Conservation (phyloP, 1,140 invertebrate genomes). For the Chlorops oryzae region DNA sequence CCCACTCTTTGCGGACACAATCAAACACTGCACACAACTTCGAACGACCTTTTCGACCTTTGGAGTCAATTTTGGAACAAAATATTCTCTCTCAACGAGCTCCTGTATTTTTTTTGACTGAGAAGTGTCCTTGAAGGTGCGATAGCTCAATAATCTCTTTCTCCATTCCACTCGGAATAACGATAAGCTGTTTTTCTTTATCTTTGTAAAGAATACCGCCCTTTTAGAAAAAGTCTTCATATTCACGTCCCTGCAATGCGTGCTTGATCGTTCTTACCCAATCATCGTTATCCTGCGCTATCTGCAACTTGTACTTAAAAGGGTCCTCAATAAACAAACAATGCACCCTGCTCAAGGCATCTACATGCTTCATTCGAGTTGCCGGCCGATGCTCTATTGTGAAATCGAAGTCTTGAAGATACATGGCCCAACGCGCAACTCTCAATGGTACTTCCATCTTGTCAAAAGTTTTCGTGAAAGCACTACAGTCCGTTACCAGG, state of each 20-base stretch:
- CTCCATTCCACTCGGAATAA: constrained; percentile 3
- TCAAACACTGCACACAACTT: constrained; percentile 35
- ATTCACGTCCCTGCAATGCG: background rate
- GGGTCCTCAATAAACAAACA: constrained; percentile 4
- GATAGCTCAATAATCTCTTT: background rate
- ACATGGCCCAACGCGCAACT: constrained; percentile 14
- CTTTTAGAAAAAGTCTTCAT: background rate
- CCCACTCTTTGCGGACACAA: constrained; percentile 29
- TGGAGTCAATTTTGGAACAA: constrained; percentile 31
- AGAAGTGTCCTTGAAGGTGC: constrained; percentile 39
- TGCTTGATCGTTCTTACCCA: background rate
- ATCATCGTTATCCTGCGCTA: constrained; percentile 1
- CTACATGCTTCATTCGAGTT: constrained; percentile 34
- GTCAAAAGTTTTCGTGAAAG: constrained; percentile 28
- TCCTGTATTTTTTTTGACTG: constrained; percentile 39
- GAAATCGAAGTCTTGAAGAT: constrained; percentile 21
- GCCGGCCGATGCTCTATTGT: constrained; percentile 18
- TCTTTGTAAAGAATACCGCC: constrained; percentile 4
- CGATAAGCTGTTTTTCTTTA: background rate
- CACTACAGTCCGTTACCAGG: constrained; percentile 30
- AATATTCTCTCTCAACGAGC: constrained; percentile 40
- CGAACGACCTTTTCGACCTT: constrained; percentile 33
- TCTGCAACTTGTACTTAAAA: background rate
- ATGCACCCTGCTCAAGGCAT: constrained; percentile 44
- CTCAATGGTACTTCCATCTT: constrained; percentile 23